These are phyloP conservation scores for Penelope pileata DNA, from an alignment of 2,113 vertebrate genomes.

Conservation along the genomic window DNA sequence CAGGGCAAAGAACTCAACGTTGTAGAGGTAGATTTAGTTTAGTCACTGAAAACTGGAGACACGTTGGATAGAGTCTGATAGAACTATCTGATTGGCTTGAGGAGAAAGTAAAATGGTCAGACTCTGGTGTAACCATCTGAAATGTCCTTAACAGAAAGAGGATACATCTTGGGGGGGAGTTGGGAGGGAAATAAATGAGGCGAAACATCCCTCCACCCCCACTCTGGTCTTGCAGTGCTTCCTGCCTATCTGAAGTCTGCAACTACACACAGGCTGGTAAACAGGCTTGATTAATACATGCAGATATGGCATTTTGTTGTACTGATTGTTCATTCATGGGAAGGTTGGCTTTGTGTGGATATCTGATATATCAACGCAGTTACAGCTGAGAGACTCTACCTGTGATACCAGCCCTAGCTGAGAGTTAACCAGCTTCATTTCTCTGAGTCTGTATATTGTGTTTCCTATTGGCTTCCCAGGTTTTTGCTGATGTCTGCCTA, in stretches of 20 bases:
- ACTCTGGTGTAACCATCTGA: background rate
- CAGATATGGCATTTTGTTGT: background rate
- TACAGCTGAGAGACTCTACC: background rate
- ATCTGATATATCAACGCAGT: too few species aligned
- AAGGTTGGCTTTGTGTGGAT: background rate
- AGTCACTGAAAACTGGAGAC: background rate
- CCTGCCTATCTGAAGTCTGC: background rate
- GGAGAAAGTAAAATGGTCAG: background rate
- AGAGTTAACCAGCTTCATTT: background rate
- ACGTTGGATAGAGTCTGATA: background rate
- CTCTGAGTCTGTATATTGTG: accelerated
- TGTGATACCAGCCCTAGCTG: background rate
- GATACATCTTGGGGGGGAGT: background rate
- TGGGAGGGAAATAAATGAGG: background rate
- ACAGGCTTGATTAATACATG: background rate
- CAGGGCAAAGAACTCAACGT: background rate
- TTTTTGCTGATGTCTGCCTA: background rate
- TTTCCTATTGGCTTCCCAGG: background rate
- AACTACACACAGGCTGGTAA: background rate
- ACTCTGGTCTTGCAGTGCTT: background rate
- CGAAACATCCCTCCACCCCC: background rate
- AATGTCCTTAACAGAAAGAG: background rate
- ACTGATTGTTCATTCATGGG: background rate
- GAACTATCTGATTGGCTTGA: background rate
- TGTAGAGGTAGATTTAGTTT: background rate